phyloP scores from a whole-genome alignment of 2,113 vertebrate species.

The Ciconia maguari region DNA sequence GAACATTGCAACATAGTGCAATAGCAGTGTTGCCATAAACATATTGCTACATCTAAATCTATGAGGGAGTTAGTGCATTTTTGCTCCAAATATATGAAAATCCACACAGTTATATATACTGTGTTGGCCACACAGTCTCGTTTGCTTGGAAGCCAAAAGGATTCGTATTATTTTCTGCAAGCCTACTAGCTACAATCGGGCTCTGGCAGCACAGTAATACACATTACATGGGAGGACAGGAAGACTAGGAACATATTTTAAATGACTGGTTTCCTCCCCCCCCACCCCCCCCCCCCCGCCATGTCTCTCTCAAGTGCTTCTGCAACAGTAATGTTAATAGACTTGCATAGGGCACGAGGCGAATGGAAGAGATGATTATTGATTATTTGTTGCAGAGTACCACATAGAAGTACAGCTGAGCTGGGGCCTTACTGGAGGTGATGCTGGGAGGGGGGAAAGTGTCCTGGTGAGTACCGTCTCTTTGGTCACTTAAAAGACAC shows the following conservation, averaged over 20 bases:
- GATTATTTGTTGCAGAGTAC: not conserved
- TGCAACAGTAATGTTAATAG: not conserved
- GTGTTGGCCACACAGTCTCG: not conserved
- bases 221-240: not conserved
- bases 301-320: not conserved
- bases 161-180: not conserved
- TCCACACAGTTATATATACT: not conserved
- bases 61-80: not conserved
- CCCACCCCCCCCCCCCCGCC: no score
- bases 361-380: not conserved
- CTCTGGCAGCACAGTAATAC: no score
- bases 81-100: not conserved
- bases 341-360: not conserved
- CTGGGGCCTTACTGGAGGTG: not conserved
- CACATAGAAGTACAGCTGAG: accelerated
- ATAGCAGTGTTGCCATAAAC: not conserved
- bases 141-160: not conserved
- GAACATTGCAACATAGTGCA: not conserved
- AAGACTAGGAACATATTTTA: not conserved
- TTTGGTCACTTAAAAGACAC: not conserved
- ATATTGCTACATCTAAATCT: not conserved
- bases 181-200: not conserved
- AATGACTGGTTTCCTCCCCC: not conserved
- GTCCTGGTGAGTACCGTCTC: not conserved
- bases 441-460: not conserved